Evolutionary conservation across 1,140 invertebrate genomes (phyloP), one percentile per base, ranked within the genome.

Genomic region (Drosophila takahashii): DNA sequence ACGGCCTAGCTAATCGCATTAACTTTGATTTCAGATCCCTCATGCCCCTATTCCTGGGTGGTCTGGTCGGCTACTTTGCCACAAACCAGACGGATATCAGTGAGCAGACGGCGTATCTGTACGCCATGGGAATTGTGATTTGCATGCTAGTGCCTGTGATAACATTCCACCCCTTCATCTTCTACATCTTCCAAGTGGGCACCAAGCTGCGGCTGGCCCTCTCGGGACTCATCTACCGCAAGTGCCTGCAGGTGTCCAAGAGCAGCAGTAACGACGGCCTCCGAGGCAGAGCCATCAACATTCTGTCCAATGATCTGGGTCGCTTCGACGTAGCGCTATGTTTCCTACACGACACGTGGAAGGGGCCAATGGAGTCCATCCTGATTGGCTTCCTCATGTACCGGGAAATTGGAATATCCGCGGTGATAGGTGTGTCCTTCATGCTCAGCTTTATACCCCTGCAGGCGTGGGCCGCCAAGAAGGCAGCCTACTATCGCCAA

Each of bases 241-340:
- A 98, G 94, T 95, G 96, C 92, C 84, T 96, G 41, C 93, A 92
- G 74, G 79, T 95, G 0, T 95, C 94, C 6, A 93, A 93, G 71
- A 94, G 93, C n/a, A 95, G 96, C n/a, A 92, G 97, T 15, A 95
- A 95, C 0, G 94, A 96, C 90, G 97, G 96, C 0, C 95, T 97
- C 1, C 93, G 96, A 3, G 97, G 97, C 0, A 96, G 97, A 90
- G 96, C 97, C 53, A 95, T 98, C 0, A 98, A 98, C 92, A 93
- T 98, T 1, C 92, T 98, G 52, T 97, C 97, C 1, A 98, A 98
- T 64, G 97, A 98, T 83, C 94, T 96, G 9, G 95, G 94, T 22
- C 92, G 95, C 22, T 96, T 96, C 75, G 95, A 96, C 89, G 93
- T 95, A 50, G 94, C 94, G 0, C 93, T 94, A 0, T 93, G 95